Conservation (phyloP, 2,797 vertebrate species). For the Melanotaenia nigrans region DNA sequence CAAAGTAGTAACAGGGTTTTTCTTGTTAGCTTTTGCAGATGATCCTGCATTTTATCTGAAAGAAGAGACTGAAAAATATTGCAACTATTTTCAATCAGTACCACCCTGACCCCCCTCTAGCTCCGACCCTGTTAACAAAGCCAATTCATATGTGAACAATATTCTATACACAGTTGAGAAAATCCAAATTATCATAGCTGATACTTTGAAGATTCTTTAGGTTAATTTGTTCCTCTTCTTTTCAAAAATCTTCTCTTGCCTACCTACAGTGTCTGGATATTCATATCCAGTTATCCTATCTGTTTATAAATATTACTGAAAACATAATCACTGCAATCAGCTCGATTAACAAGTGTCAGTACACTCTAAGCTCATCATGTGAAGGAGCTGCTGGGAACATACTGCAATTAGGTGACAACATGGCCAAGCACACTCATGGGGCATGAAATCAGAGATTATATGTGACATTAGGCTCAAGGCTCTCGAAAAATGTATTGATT, state of each 20-base stretch:
- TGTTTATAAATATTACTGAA: conserved; percentile 21
- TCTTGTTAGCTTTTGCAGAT: no score
- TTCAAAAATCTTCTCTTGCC: not conserved
- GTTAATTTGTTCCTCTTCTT: not conserved
- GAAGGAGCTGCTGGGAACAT: conserved; percentile 33
- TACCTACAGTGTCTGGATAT: not conserved
- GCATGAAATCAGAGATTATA: not conserved
- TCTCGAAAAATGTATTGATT: conserved; percentile 14
- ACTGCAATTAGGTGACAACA: conserved; percentile 20
- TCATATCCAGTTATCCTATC: not conserved
- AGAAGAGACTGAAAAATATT: no score
- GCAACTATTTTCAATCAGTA: no score
- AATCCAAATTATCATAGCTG: not conserved
- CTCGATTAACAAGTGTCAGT: conserved; percentile 30
- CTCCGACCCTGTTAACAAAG: no score
- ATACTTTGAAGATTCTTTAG: no score
- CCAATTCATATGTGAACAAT: no score
- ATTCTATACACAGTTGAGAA: no score
- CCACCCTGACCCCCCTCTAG: no score
- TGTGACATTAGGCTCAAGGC: conserved; percentile 8
- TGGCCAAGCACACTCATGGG: conserved; percentile 9
- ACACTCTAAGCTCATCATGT: conserved; percentile 39
- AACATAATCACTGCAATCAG: conserved; percentile 46
- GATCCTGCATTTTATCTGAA: no score
- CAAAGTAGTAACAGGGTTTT: no score